Base-by-base conservation (phyloP, 2,888 invertebrate genomes). In the Luperina testacea region DNA sequence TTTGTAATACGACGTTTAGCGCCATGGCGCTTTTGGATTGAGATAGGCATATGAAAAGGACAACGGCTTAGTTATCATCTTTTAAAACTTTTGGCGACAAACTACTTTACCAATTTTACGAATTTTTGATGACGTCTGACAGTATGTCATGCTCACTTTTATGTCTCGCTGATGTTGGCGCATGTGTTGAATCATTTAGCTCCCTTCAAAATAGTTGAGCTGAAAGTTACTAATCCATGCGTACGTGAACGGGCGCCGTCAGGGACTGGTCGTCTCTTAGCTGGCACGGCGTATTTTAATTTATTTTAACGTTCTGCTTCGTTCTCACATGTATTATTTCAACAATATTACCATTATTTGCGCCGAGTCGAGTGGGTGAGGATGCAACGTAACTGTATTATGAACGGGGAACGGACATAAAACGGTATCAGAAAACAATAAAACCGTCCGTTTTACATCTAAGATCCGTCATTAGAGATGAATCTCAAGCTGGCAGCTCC, bases 321-420 rank as follows among this genome's bases (percentile, higher is more conserved):
- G 8, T 53, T 53, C 20, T 53, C 53, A 3, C 53, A 24, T 20
- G 8, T 53, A 8, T 24, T 53, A 53, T 53, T 53, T 20, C 3
- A 53, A 53, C 53, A 72, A 75, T 67, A 70, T 76, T 67, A 57
- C 70, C n/a, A 81, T 32, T 27, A 81, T 85, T 67, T 73, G 61
- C 57, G 74, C 61, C 67, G 65, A 51, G 72, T 57, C 53, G 63
- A 61, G 81, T 76, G 72, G 57, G n/a, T 48, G 63, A 74, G 71
- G 59, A 74, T 74, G 63, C 77, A 77, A 61, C 17, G 24, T 83
- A 85, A 82, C 83, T 77, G 82, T 84, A 77, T 84, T 75, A 61
- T 64, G 59, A 72, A 86, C 68, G 86, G 59, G 63, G 71, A 77
- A 48, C 48, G 42, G 45, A 42, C 24, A 32, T 72, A n/a, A 69